Conservation (phyloP, 2,888 invertebrate species). For the Piscicola geometra region DNA sequence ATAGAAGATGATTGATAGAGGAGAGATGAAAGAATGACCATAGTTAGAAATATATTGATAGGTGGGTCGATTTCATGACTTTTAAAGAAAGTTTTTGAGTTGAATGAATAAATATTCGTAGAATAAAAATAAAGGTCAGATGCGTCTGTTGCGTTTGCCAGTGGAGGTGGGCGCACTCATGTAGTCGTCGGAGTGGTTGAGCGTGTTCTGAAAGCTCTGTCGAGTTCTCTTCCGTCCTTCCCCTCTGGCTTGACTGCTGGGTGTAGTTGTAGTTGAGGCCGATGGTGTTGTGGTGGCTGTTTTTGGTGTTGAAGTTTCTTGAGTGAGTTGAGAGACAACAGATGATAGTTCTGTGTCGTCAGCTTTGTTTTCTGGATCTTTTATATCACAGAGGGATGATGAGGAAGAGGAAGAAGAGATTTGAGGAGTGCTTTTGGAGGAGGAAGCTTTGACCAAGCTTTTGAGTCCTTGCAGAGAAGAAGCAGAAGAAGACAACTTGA, state of each 20-base stretch:
- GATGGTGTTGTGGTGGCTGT: neutral
- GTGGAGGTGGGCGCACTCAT: too few species aligned
- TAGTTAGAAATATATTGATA: too few species aligned
- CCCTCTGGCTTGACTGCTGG: too few species aligned
- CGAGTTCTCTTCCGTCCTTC: conserved; percentile 26
- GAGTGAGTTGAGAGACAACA: too few species aligned
- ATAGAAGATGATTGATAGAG: too few species aligned
- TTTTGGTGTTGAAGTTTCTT: too few species aligned
- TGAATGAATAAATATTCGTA: too few species aligned
- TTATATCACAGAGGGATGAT: neutral
- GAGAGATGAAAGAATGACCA: too few species aligned
- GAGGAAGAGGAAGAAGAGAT: neutral
- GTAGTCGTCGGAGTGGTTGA: neutral
- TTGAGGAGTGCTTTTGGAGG: neutral
- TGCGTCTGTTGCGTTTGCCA: too few species aligned
- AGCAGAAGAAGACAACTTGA: conserved; percentile 20
- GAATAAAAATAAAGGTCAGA: too few species aligned
- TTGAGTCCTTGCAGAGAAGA: neutral
- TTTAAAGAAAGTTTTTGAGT: too few species aligned
- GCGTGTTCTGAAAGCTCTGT: conserved; percentile 11
- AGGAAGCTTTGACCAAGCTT: neutral
- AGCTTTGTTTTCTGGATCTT: neutral
- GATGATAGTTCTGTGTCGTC: neutral
- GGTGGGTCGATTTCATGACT: too few species aligned
- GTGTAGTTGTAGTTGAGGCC: neutral